These are phyloP conservation scores for Paedocypris micromegethes DNA, from an alignment of 2,797 vertebrate genomes.

Conservation along the genomic window DNA sequence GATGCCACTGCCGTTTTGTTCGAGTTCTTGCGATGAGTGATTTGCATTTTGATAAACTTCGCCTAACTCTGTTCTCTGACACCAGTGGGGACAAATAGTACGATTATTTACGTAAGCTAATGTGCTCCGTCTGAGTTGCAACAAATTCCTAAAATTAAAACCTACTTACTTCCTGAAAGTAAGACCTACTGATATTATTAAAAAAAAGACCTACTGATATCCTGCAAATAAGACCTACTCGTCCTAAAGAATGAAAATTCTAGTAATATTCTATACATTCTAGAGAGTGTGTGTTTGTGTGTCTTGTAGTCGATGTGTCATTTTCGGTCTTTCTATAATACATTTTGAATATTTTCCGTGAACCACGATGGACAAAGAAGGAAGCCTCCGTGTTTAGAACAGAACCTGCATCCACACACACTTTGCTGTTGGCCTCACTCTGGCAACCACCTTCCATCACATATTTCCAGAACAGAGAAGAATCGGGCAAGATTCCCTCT, in stretches of 20 bases:
- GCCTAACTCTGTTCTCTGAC: neutral
- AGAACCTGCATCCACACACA: slow-evolving; percentile 20
- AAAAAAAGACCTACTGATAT: too few relatives aligned
- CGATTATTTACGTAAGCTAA: too few relatives aligned
- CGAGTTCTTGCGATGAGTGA: neutral
- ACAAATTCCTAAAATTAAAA: too few relatives aligned
- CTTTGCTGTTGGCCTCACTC: slow-evolving; percentile 27
- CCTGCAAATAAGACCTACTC: too few relatives aligned
- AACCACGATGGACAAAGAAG: slow-evolving; percentile 23
- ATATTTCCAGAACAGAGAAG: slow-evolving; percentile 22
- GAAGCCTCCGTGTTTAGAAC: slow-evolving; percentile 18
- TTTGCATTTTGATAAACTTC: slow-evolving; percentile 16
- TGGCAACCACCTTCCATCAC: slow-evolving; percentile 25
- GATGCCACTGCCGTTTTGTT: slow-evolving; percentile 19
- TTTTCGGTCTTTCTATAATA: too few relatives aligned
- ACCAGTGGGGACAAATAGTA: too few relatives aligned
- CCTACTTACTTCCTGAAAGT: too few relatives aligned
- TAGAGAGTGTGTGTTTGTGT: neutral
- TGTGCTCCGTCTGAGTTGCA: too few relatives aligned
- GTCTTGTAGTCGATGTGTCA: too few relatives aligned
- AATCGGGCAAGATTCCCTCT: slow-evolving; percentile 28
- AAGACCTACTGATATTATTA: too few relatives aligned
- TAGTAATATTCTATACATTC: neutral
- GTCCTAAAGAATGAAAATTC: too few relatives aligned
- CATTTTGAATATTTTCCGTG: too few relatives aligned